A percentile compares a stretch with the other conserved stretches of the same genome.
Conservation (phyloP, 2,113 vertebrate species). For the Callorhinus ursinus region DNA sequence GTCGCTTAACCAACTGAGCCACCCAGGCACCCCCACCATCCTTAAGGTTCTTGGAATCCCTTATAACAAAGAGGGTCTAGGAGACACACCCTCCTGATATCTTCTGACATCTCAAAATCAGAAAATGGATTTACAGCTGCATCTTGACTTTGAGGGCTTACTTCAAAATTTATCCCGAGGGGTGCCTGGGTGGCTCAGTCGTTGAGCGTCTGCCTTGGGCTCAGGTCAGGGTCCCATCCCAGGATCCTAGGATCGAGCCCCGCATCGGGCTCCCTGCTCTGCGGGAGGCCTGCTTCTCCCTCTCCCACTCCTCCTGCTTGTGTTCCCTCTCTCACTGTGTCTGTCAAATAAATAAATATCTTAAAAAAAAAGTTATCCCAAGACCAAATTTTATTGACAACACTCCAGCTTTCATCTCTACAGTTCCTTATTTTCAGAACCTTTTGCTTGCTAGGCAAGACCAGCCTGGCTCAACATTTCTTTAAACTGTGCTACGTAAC, state of each 20-base stretch:
- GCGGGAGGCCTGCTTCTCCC: no score
- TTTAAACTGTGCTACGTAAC: background rate
- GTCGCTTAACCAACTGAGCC: no score
- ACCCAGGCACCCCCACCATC: no score
- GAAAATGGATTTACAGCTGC: background rate
- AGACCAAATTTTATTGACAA: background rate
- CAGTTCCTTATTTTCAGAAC: background rate
- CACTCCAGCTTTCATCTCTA: background rate
- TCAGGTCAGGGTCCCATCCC: no score
- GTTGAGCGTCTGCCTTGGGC: no score
- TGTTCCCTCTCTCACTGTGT: no score
- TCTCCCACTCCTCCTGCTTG: no score
- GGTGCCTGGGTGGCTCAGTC: no score
- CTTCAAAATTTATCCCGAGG: background rate
- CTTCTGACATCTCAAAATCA: background rate
- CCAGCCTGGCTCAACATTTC: background rate
- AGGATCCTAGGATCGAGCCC: no score
- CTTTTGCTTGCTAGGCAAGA: background rate
- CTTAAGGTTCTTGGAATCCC: background rate
- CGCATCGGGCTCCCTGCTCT: no score
- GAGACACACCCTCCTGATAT: background rate
- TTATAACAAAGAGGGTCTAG: background rate
- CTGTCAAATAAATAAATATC: no score
- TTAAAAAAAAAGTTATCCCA: background rate
- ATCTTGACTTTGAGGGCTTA: background rate